These are phyloP conservation scores for Ctenomys sociabilis DNA, from an alignment of 2,113 vertebrate genomes.

Conservation along the genomic window DNA sequence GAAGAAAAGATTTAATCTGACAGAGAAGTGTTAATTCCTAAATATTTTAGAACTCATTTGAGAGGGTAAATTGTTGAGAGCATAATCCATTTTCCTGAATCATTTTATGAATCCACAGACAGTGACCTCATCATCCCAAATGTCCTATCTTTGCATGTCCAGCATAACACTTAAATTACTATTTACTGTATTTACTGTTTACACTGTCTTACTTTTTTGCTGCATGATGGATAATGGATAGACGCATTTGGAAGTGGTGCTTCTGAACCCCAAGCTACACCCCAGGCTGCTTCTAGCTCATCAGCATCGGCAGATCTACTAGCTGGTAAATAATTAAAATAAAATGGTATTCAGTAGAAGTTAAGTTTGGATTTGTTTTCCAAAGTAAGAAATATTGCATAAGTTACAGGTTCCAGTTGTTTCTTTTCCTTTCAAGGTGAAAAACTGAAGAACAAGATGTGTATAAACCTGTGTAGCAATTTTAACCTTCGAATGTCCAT, in stretches of 20 bases:
- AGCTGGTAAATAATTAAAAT: constrained; percentile 90
- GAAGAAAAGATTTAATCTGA: neutral
- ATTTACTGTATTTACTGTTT: constrained; percentile 67
- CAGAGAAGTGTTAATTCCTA: constrained; percentile 26
- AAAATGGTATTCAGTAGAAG: constrained; percentile 59
- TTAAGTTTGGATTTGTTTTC: constrained; percentile 66
- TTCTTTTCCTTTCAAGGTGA: constrained; percentile 40
- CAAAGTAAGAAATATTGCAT: constrained; percentile 38
- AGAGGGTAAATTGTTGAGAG: constrained; percentile 21
- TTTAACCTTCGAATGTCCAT: constrained; percentile 12
- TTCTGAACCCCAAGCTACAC: constrained; percentile 89
- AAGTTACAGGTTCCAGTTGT: constrained; percentile 46
- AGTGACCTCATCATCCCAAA: neutral
- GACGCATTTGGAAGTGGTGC: constrained; percentile 93
- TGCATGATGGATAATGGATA: constrained; percentile 89
- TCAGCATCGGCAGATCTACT: constrained; percentile 94
- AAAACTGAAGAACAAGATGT: constrained; percentile 23
- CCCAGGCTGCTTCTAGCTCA: constrained; percentile 89
- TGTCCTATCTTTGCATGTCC: constrained; percentile 59
- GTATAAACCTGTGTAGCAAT: neutral
- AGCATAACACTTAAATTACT: neutral
- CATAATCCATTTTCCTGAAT: neutral
- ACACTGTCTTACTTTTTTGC: constrained; percentile 85
- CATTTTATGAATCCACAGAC: neutral
- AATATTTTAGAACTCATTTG: neutral